phyloP scores from a whole-genome alignment of 2,888 invertebrate genomes.

The Tenthredo amoena region DNA sequence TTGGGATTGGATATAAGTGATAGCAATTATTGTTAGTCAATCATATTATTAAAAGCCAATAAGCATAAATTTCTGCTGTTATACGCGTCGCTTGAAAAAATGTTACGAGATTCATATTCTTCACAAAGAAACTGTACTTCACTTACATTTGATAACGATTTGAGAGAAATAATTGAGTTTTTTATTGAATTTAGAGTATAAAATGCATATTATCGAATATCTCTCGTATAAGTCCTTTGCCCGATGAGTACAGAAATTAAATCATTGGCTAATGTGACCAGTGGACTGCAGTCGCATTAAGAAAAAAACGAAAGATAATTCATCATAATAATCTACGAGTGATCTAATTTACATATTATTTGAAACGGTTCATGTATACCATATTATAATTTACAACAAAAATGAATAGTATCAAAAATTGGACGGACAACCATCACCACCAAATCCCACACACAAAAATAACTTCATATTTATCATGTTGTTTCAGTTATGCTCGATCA shows the following conservation, averaged over 20 bases:
- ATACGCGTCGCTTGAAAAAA: neutral
- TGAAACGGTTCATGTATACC: slow-evolving; percentile 35
- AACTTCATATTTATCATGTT: slow-evolving; percentile 31
- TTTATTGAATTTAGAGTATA: neutral
- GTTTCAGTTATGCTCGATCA: slow-evolving; percentile 7
- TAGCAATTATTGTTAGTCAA: neutral
- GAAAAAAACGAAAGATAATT: slow-evolving; percentile 14
- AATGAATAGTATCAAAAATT: slow-evolving; percentile 59
- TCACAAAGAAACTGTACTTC: neutral
- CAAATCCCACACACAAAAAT: slow-evolving; percentile 62
- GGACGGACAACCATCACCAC: slow-evolving; percentile 75
- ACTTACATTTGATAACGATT: neutral
- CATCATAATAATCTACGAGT: slow-evolving; percentile 45
- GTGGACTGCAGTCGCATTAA: slow-evolving; percentile 45
- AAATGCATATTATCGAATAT: neutral
- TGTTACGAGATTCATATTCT: neutral
- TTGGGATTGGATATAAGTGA: slow-evolving; percentile 2
- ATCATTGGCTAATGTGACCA: neutral
- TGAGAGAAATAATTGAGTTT: neutral
- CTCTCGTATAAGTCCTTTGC: neutral
- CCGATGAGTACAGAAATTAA: neutral
- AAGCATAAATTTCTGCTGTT: neutral
- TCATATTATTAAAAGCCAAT: neutral
- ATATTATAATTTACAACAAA: slow-evolving; percentile 7
- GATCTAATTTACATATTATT: slow-evolving; percentile 52